Evolutionary conservation across 2,113 vertebrate species (phyloP), one percentile per base, ranked within the genome.

Genomic region (Cololabis saira): DNA sequence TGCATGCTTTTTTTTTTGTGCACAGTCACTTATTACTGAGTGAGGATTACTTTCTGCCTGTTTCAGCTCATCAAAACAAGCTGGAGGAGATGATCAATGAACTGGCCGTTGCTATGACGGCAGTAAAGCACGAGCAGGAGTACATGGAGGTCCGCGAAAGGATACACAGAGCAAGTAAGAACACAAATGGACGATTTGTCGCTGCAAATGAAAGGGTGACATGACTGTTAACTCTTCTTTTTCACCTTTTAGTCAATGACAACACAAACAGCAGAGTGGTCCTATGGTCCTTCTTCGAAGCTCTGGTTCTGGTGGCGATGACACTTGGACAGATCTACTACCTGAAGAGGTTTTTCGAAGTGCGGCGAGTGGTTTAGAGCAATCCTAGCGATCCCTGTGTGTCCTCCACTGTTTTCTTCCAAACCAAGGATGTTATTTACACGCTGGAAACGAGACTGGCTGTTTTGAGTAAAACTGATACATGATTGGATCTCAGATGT

Each of bases 241-340:
- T 5, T 18, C 1, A 53, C 4, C 67, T 64, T 87, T 89, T 12
- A 99, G 97, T 99, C 87, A 99, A 99, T 12, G 97, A 99, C 95
- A 99, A 99, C 95, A 99, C 98, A 78, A 99, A 99, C 94, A 99
- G 98, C 95, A 93, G 98, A 92, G 98, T 99, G 93, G 98, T 99
- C 61, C 96, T 99, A 52, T 99, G 98, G 98, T 98, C 98, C 6
- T 99, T 99, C 94, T 99, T 98, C 30, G 97, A 99, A 93, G 98
- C 98, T 30, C 96, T 99, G 77, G 98, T 99, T 89, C 92, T 99
- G 90, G 96, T 99, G 87, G 97, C 97, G 76, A 99, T 99, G 98
- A 99, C 97, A 58, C 92, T 99, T 52, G 97, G 98, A 96, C 98
- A 99, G 91, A 99, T 99, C 95, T 99, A 98, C 94, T 99, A 99